phyloP scores from a whole-genome alignment of 2,113 vertebrate genomes.

The Platysternon megacephalum region DNA sequence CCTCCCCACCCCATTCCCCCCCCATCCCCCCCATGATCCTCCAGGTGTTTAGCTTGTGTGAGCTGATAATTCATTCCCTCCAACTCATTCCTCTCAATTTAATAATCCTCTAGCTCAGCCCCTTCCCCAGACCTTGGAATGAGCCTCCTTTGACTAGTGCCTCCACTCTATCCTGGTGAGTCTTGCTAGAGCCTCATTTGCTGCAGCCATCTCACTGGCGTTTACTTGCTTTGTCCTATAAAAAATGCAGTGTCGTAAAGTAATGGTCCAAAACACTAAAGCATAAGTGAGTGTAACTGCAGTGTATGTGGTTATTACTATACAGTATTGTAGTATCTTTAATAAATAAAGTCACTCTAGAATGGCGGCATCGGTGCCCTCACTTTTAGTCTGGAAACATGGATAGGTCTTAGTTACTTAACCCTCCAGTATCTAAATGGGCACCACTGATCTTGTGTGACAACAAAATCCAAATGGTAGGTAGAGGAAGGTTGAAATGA shows the following conservation, averaged over 20 bases:
- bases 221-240: not conserved
- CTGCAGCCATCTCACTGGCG: not conserved
- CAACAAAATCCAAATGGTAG: not conserved
- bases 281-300: accelerated
- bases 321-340: not conserved
- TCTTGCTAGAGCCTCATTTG: not conserved
- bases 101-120: not conserved
- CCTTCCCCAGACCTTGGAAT: not conserved
- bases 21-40: not conserved
- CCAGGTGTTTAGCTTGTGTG: not conserved
- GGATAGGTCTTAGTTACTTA: not conserved
- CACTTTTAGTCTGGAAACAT: constrained; percentile 47
- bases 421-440: not conserved
- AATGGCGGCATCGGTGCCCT: not conserved
- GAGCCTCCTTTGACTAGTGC: accelerated
- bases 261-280: not conserved
- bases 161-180: not conserved
- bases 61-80: not conserved
- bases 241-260: not conserved
- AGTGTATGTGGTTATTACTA: not conserved
- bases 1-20: too few relatives aligned
- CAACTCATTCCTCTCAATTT: not conserved
- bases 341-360: constrained; percentile 6
- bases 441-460: constrained; percentile 26
- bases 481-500: not conserved